These are phyloP conservation scores for Australoheros facetus DNA, from an alignment of 2,797 vertebrate genomes.

Conservation along the genomic window DNA sequence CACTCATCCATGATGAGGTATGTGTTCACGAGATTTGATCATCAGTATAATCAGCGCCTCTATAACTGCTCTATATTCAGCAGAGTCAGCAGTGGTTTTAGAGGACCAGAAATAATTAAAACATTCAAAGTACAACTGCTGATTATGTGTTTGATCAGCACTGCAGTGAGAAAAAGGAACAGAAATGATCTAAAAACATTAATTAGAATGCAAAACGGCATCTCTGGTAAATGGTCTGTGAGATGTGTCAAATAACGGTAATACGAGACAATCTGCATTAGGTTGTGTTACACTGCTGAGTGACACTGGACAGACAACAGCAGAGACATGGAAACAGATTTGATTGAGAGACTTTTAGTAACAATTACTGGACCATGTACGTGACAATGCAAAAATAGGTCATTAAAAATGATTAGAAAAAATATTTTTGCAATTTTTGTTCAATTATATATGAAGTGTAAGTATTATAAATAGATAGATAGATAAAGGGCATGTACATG, in stretches of 20 bases:
- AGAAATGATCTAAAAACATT: background rate
- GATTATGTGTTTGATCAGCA: background rate
- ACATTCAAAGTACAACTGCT: no score
- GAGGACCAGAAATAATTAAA: background rate
- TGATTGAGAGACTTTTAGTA: background rate
- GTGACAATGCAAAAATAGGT: background rate
- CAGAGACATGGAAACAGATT: background rate
- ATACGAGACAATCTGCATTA: background rate
- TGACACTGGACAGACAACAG: background rate
- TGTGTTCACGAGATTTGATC: background rate
- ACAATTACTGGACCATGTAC: background rate
- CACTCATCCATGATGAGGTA: background rate
- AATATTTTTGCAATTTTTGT: no score
- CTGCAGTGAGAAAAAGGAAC: background rate
- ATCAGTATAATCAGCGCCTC: background rate
- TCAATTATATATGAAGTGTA: no score
- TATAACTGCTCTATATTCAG: background rate
- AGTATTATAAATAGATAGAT: no score
- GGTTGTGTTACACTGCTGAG: background rate
- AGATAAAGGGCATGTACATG: background rate
- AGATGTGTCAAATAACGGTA: background rate
- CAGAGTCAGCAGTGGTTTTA: background rate
- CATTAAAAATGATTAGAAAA: background rate
- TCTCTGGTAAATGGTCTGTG: background rate
- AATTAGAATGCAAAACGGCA: background rate